Evolutionary conservation across 2,888 invertebrate genomes (phyloP), one percentile per base, ranked within the genome.

Genomic region (Lithodes maja): DNA sequence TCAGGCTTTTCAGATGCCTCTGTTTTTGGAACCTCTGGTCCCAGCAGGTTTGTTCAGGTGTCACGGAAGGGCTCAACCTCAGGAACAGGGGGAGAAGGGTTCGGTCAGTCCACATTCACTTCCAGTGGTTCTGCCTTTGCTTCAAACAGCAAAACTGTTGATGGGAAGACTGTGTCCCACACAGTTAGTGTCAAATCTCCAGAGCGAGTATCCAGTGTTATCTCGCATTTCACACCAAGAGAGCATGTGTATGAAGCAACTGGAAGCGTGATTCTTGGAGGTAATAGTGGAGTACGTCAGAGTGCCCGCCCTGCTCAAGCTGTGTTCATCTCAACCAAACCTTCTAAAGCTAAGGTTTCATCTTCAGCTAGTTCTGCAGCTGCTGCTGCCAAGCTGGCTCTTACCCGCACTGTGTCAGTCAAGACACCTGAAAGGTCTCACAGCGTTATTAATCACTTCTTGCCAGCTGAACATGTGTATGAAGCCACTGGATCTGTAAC

Each of bases 111-210:
- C 15, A 71, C 71, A 5, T 71, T 17, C 71, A n/a, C 71, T 17
- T n/a, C 15, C 71, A 71, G 71, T n/a, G 71, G 71, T n/a, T 71
- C 71, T 5, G 17, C n/a, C 17, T 71, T 71, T 17, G 15, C 71
- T 17, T 2, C 71, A 12, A n/a, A 17, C 17, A 71, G 71, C 71
- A 12, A n/a, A 17, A 71, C 71, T 5, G 1, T 1, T n/a, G 71
- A 17, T n/a, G 71, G 71, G 3, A 12, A 71, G 17, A 54, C 86
- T 49, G 69, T 86, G 12, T 68, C 86, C 3, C 90, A 88, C 54
- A 85, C 85, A 15, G 83, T 90, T 52, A 83, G 87, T 33, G 86
- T 90, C 33, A 90, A 90, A 69, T 78, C 90, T 2, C 90, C 90
- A 53, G 83, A 86, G 74, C 82, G 88, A 55, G 54, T 54, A n/a